phyloP scores from a whole-genome alignment of 2,888 invertebrate genomes.

The Panzeria rudis region DNA sequence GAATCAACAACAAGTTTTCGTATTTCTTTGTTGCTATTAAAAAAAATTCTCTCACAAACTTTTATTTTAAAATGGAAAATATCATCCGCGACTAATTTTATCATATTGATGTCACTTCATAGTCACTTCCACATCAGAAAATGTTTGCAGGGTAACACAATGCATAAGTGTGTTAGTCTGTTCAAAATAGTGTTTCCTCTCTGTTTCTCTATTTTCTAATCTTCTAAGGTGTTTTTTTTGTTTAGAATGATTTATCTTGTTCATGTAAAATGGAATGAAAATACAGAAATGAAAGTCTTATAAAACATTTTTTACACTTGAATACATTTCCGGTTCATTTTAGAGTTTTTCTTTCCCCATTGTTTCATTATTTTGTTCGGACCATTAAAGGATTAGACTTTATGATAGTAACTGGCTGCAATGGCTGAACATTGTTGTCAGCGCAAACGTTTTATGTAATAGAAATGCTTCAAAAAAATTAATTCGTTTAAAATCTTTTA shows the following conservation, averaged over 20 bases:
- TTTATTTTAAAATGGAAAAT: too few species aligned
- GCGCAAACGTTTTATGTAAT: not conserved
- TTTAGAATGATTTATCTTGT: constrained; percentile 13
- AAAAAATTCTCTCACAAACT: too few species aligned
- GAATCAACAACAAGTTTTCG: too few species aligned
- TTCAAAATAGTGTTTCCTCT: not conserved
- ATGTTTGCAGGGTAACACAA: too few species aligned
- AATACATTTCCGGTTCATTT: constrained; percentile 36
- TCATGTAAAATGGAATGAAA: constrained; percentile 13
- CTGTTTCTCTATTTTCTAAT: constrained; percentile 21
- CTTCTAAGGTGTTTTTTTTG: constrained; percentile 34
- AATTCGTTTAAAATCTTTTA: too few species aligned
- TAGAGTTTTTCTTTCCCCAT: not conserved
- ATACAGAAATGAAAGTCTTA: constrained; percentile 22
- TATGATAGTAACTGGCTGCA: constrained; percentile 29
- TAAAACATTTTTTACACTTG: constrained; percentile 59
- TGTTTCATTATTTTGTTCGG: not conserved
- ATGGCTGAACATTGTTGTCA: too few species aligned
- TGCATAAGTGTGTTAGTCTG: not conserved
- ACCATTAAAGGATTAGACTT: constrained; percentile 35
- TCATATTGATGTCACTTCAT: too few species aligned
- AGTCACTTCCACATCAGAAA: too few species aligned
- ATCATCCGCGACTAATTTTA: too few species aligned
- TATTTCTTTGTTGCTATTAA: too few species aligned
- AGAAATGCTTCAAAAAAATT: constrained; percentile 1